Evolutionary conservation across 2,888 invertebrate genomes (phyloP).

Genomic region (Sabatieria punctata): DNA sequence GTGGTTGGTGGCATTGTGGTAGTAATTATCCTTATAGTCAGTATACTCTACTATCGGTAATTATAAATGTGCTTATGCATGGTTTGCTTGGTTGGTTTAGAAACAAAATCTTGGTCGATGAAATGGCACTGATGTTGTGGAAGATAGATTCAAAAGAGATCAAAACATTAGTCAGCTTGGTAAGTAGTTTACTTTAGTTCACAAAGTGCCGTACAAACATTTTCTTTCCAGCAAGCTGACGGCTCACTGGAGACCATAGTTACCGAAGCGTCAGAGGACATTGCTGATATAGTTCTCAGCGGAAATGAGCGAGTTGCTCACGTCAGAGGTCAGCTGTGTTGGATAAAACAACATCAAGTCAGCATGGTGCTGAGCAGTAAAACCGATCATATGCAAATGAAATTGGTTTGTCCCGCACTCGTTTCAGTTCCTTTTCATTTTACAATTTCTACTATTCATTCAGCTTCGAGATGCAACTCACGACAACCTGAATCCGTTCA

Average conservation of each 20-base stretch:
- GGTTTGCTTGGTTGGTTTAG: not conserved
- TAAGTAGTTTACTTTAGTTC: not conserved
- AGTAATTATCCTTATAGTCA: not conserved
- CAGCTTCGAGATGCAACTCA: conserved; percentile 7
- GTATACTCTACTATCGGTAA: not conserved
- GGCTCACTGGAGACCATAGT: conserved; percentile 5
- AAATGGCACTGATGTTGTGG: too few relatives aligned
- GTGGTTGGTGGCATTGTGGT: not conserved
- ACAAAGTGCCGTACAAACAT: not conserved
- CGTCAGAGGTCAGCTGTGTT: not conserved
- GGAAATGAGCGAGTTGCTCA: conserved; percentile 7
- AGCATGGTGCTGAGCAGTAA: too few relatives aligned
- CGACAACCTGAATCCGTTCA: conserved; percentile 7
- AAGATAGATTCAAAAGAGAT: not conserved
- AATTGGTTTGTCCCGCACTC: conserved; percentile 1
- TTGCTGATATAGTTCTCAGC: conserved; percentile 8
- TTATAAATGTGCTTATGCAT: not conserved
- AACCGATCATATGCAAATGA: too few relatives aligned
- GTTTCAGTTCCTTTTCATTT: too few relatives aligned
- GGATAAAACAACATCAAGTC: conserved; percentile 5
- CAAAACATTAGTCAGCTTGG: conserved; percentile 4
- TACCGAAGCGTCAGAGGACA: conserved; percentile 7
- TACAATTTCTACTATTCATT: too few relatives aligned
- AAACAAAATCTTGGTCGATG: not conserved
- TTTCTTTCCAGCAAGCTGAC: conserved; percentile 2